Percentiles rank a stretch among this genome's conserved stretches.
These are phyloP conservation scores for Drepana arcuata DNA, from an alignment of 1,140 invertebrate genomes.

Conservation along the genomic window DNA sequence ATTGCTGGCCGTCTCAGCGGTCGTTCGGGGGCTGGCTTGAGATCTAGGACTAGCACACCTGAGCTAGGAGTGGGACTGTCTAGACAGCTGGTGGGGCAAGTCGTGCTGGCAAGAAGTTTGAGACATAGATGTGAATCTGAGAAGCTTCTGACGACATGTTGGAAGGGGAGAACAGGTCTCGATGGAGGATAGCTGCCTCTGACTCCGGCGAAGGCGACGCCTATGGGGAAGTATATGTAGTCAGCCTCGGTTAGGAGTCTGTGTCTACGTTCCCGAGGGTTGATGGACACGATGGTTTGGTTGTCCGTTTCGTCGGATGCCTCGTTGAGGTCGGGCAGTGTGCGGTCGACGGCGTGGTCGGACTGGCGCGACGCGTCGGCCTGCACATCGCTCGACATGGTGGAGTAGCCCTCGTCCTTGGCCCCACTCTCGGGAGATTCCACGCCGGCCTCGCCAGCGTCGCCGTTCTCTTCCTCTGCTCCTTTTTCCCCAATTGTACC, in stretches of 20 bases:
- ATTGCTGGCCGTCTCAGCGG: constrained; percentile 49
- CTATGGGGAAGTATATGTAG: constrained; percentile 78
- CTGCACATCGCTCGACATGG: constrained; percentile 91
- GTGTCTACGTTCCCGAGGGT: constrained; percentile 67
- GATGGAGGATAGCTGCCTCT: constrained; percentile 81
- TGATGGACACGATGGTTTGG: constrained; percentile 69
- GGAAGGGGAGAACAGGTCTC: constrained; percentile 78
- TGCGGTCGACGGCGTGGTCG: constrained; percentile 70
- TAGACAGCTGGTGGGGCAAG: constrained; percentile 67
- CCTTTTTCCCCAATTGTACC: constrained; percentile 46
- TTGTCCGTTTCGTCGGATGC: constrained; percentile 79
- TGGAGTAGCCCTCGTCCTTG: constrained; percentile 90
- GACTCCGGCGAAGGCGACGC: constrained; percentile 76
- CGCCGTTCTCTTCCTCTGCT: constrained; percentile 62
- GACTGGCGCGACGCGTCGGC: constrained; percentile 75
- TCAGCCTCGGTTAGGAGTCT: constrained; percentile 75
- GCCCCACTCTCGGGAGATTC: constrained; percentile 82
- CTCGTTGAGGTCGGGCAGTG: constrained; percentile 80
- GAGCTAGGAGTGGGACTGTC: constrained; percentile 74
- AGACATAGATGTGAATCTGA: constrained; percentile 81
- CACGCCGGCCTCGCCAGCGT: constrained; percentile 71
- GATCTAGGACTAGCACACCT: constrained; percentile 73
- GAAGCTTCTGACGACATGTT: constrained; percentile 81
- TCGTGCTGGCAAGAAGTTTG: constrained; percentile 74
- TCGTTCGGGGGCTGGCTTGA: constrained; percentile 60